Conservation (phyloP, 2,797 vertebrate genomes). For the Mastacembelus armatus region DNA sequence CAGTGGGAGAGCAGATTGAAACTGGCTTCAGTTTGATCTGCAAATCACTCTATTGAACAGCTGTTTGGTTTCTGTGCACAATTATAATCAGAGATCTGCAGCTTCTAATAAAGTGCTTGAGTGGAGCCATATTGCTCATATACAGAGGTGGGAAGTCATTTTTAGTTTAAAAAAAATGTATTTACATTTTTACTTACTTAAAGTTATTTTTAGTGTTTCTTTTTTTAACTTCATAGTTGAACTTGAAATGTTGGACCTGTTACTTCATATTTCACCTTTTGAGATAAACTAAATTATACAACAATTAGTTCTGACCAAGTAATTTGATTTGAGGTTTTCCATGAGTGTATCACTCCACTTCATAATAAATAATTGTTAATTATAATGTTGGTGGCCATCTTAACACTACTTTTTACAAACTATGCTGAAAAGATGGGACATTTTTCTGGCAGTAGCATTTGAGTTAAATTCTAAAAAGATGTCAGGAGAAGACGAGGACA, state of each 20-base stretch:
- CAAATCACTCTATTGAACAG: slow-evolving; percentile 63
- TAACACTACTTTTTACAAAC: too few relatives aligned
- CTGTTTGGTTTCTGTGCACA: slow-evolving; percentile 49
- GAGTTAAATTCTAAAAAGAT: too few relatives aligned
- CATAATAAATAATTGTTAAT: too few relatives aligned
- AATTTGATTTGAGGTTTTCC: too few relatives aligned
- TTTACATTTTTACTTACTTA: background rate
- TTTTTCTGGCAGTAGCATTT: too few relatives aligned
- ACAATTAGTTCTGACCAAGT: too few relatives aligned
- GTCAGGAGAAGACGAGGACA: too few relatives aligned
- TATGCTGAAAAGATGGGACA: too few relatives aligned
- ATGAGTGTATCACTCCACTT: too few relatives aligned
- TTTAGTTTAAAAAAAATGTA: slow-evolving; percentile 9
- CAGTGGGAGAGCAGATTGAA: slow-evolving; percentile 62
- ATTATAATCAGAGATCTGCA: slow-evolving; percentile 47
- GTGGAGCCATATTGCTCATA: slow-evolving; percentile 15
- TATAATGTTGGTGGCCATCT: too few relatives aligned
- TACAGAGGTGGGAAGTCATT: slow-evolving; percentile 1
- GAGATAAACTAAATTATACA: too few relatives aligned
- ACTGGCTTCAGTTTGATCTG: slow-evolving; percentile 44
- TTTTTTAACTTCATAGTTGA: background rate
- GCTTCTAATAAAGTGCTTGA: slow-evolving; percentile 43
- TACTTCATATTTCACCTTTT: background rate
- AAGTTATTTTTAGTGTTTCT: background rate
- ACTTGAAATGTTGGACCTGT: background rate